phyloP scores from a whole-genome alignment of 1,140 invertebrate genomes.

The Zaprionus davidi region DNA sequence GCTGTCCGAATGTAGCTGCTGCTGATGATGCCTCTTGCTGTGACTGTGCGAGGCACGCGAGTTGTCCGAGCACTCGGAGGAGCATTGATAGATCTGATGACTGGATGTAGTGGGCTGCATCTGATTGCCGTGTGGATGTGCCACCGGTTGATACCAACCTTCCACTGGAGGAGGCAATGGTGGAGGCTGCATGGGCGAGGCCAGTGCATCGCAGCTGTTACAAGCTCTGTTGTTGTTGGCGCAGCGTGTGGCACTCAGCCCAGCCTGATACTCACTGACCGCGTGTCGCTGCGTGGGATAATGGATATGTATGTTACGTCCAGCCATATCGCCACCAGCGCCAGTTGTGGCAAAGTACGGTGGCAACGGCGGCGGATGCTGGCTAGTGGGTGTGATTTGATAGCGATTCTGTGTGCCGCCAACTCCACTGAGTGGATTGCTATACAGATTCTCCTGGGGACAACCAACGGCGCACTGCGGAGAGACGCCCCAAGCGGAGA shows the following conservation, averaged over 20 bases:
- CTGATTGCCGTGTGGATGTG: slow-evolving; percentile 51
- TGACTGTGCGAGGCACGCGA: slow-evolving; percentile 75
- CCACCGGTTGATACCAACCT: slow-evolving; percentile 79
- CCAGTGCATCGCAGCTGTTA: slow-evolving; percentile 80
- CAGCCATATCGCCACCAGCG: slow-evolving; percentile 57
- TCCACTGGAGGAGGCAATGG: slow-evolving; percentile 59
- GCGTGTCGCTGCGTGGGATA: slow-evolving; percentile 80
- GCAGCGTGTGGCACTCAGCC: slow-evolving; percentile 72
- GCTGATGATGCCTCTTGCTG: slow-evolving; percentile 38
- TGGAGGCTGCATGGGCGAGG: slow-evolving; percentile 76
- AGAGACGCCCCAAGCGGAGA: slow-evolving; percentile 80
- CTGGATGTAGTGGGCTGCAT: slow-evolving; percentile 68
- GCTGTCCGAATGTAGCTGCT: slow-evolving; percentile 69
- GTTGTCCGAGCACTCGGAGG: slow-evolving; percentile 83
- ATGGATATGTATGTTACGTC: slow-evolving; percentile 78
- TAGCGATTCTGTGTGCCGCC: slow-evolving; percentile 78
- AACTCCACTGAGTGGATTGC: slow-evolving; percentile 78
- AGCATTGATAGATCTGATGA: slow-evolving; percentile 84
- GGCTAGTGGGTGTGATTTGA: slow-evolving; percentile 81
- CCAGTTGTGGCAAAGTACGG: slow-evolving; percentile 69
- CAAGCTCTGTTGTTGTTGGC: slow-evolving; percentile 74
- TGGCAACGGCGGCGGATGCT: slow-evolving; percentile 80
- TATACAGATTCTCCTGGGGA: slow-evolving; percentile 76
- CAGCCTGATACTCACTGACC: slow-evolving; percentile 78
- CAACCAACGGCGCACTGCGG: slow-evolving; percentile 69